Percentiles rank a stretch among this genome's conserved stretches.
phyloP scores from a whole-genome alignment of 2,113 vertebrate genomes.

The Lepisosteus osseus region DNA sequence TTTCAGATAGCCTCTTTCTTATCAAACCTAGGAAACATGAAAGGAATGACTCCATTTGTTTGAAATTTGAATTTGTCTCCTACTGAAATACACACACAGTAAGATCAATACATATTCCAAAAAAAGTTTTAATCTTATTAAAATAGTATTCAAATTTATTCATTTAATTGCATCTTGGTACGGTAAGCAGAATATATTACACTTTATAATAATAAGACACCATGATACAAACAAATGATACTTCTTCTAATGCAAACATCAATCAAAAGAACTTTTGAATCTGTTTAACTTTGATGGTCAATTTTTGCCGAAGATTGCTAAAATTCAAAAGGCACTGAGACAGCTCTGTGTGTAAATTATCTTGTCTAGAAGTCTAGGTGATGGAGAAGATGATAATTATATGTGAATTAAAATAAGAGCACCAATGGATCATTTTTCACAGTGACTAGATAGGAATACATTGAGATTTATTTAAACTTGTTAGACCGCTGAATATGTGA shows the following conservation, averaged over 20 bases:
- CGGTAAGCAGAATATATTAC: conserved; percentile 27
- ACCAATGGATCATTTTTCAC: too few species aligned
- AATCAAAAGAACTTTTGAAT: conserved; percentile 22
- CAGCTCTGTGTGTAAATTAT: too few species aligned
- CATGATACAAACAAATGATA: conserved; percentile 34
- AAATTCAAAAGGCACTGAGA: too few species aligned
- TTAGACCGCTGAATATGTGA: too few species aligned
- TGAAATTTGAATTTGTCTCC: conserved; percentile 42
- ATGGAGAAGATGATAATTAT: too few species aligned
- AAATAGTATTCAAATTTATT: conserved; percentile 51
- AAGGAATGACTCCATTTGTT: conserved; percentile 43
- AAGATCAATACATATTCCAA: conserved; percentile 33
- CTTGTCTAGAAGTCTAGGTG: too few species aligned
- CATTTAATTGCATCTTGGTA: conserved; percentile 21
- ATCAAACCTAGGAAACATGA: conserved; percentile 57
- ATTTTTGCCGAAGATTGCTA: conserved; percentile 1
- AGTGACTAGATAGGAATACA: too few species aligned
- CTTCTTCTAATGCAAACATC: conserved; percentile 24
- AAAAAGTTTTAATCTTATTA: conserved; percentile 32
- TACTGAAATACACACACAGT: conserved; percentile 27
- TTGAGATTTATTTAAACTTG: too few species aligned
- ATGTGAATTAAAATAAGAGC: too few species aligned
- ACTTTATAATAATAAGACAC: conserved; percentile 26
- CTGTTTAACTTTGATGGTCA: conserved; percentile 40
- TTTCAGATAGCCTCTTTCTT: conserved; percentile 43